Evolutionary conservation across 2,888 invertebrate genomes (phyloP), one percentile per base, ranked within the genome.

Genomic region (Gnatocerus cornutus): DNA sequence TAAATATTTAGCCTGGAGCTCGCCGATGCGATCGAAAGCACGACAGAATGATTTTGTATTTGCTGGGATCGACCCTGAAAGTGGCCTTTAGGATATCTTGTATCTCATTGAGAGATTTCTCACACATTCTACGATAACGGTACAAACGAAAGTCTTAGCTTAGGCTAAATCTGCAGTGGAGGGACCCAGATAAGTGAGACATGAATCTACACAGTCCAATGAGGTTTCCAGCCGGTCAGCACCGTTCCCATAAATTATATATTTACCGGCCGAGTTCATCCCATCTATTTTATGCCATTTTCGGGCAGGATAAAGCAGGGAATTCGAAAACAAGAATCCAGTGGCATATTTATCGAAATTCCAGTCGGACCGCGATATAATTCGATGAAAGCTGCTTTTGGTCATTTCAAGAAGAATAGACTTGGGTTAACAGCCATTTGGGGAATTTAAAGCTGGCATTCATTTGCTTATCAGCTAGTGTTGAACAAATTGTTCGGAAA

Each of bases 181-280:
- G 71, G 71, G 63, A 69, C 71, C 71, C 68, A 77, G 80, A 80
- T 80, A 81, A 80, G 79, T 80, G 78, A 80, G 80, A 80, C 80
- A 80, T 80, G 80, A 80, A 79, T 78, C 77, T 76, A 73, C 74
- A 75, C 72, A 74, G 74, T 76, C 80, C 79, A 78, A 80, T 80
- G 80, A 79, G 81, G 79, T 80, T 80, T 78, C 77, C 75, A 77
- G 74, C 76, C 77, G 81, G 80, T 78, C 79, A 77, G 77, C 76
- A 74, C 77, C 53, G 75, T 78, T 71, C 77, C 79, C 75, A 79
- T 82, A 82, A 82, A 82, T 82, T 82, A 81, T 80, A 81, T 81
- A 82, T 82, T 81, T 80, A 80, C 81, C 80, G 80, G 78, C 73
- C 79, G 77, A 80, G 80, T 80, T 81, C 81, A 81, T 81, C 79